phyloP scores from a whole-genome alignment of 2,888 invertebrate genomes.

The Tenthredo notha region DNA sequence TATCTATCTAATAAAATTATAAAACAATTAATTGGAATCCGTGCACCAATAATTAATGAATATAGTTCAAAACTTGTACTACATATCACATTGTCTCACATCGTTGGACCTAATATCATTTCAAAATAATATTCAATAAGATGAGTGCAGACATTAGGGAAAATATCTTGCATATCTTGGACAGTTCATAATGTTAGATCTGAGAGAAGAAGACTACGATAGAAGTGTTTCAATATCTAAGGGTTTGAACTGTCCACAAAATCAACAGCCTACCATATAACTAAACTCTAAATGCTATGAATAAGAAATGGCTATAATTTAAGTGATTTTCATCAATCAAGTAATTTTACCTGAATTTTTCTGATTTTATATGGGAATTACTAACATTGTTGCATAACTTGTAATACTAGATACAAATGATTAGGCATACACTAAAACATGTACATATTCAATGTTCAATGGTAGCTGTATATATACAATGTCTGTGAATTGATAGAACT shows the following conservation, averaged over 20 bases:
- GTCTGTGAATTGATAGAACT: conserved; percentile 1
- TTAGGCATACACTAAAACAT: conserved; percentile 16
- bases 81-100: background rate
- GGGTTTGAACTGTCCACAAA: background rate
- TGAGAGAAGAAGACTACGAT: background rate
- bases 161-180: background rate
- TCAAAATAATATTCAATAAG: background rate
- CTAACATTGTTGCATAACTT: conserved; percentile 17
- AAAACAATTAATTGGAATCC: background rate
- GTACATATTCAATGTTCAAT: conserved; percentile 23
- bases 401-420: background rate
- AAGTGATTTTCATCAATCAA: conserved; percentile 10
- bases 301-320: background rate
- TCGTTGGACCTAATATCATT: background rate
- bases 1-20: background rate
- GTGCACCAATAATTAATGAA: background rate
- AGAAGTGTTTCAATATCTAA: background rate
- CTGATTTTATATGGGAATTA: conserved; percentile 9
- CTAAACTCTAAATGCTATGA: background rate
- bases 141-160: background rate
- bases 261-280: background rate
- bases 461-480: conserved; percentile 17
- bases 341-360: conserved; percentile 26
- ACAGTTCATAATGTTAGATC: background rate
- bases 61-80: background rate